phyloP scores from a whole-genome alignment of 2,888 invertebrate species.

The Scotopteryx bipunctaria region DNA sequence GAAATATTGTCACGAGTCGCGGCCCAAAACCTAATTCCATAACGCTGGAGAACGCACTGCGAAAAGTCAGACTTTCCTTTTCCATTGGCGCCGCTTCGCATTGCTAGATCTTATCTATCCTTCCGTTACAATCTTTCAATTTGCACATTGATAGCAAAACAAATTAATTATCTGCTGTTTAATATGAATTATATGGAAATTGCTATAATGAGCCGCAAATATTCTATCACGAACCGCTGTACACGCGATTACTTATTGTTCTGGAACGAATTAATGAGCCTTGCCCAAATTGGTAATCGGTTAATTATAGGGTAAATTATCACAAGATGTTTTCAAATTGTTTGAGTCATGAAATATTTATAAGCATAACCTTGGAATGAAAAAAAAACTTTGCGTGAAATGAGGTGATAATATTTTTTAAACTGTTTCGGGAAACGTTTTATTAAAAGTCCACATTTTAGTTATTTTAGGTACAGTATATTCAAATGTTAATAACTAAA shows the following conservation, averaged over 20 bases:
- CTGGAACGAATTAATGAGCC: conserved; percentile 20
- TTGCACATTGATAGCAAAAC: conserved; percentile 11
- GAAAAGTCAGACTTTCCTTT: neutral
- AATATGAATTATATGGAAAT: conserved; percentile 13
- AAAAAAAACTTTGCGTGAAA: too few species aligned
- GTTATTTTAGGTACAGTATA: too few species aligned
- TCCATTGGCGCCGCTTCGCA: neutral
- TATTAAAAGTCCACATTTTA: too few species aligned
- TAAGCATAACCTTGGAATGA: neutral
- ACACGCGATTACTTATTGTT: conserved; percentile 16
- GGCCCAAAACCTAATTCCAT: too few species aligned
- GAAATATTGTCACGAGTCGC: too few species aligned
- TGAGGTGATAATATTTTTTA: too few species aligned
- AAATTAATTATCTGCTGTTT: conserved; percentile 13
- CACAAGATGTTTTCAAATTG: conserved; percentile 1
- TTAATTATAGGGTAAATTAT: conserved; percentile 6
- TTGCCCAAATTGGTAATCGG: conserved; percentile 13
- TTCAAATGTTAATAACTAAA: too few species aligned
- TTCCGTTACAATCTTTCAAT: conserved; percentile 8
- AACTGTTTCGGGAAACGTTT: too few species aligned
- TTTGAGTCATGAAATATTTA: neutral
- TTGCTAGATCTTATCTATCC: neutral
- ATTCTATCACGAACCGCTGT: conserved; percentile 16
- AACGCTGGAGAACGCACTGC: neutral
- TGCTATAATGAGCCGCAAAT: conserved; percentile 14